Conservation (phyloP, 2,797 vertebrate genomes). For the Rallus crepitans region DNA sequence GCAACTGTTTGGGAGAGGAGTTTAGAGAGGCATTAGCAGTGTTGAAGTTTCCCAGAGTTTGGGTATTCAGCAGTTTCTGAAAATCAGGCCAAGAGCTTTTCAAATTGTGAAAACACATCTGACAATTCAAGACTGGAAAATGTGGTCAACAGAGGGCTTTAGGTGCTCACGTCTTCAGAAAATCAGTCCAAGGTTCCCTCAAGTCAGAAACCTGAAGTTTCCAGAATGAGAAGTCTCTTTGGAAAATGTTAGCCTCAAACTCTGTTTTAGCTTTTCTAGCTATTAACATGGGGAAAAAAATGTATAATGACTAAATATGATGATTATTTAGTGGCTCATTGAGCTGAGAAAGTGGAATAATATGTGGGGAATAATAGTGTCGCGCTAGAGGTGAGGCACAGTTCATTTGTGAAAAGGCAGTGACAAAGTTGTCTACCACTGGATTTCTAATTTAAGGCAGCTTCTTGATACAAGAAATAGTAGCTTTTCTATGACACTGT, state of each 20-base stretch:
- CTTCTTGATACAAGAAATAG: background rate
- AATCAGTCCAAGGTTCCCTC: slow-evolving; percentile 36
- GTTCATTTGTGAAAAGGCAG: background rate
- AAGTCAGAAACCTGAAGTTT: slow-evolving; percentile 42
- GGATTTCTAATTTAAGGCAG: background rate
- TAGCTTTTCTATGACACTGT: background rate
- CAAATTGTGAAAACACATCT: slow-evolving; percentile 55
- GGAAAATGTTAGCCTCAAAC: slow-evolving; percentile 54
- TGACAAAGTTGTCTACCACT: background rate
- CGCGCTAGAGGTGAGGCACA: background rate
- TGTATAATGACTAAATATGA: slow-evolving; percentile 18
- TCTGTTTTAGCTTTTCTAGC: slow-evolving; percentile 25
- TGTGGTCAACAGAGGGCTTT: slow-evolving; percentile 36
- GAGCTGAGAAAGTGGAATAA: slow-evolving; percentile 2
- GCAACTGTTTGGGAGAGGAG: background rate
- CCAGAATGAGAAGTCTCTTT: slow-evolving; percentile 1
- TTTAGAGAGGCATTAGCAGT: background rate
- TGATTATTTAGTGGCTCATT: background rate
- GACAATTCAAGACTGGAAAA: slow-evolving; percentile 52
- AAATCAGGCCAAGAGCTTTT: slow-evolving; percentile 8
- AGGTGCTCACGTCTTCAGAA: slow-evolving; percentile 66
- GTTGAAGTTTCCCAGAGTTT: background rate
- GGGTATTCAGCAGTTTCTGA: slow-evolving; percentile 14
- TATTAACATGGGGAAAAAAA: slow-evolving; percentile 10
- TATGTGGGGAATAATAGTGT: background rate